Evolutionary conservation across 1,140 invertebrate species (phyloP).

Genomic region (Choristoneura fumiferana): DNA sequence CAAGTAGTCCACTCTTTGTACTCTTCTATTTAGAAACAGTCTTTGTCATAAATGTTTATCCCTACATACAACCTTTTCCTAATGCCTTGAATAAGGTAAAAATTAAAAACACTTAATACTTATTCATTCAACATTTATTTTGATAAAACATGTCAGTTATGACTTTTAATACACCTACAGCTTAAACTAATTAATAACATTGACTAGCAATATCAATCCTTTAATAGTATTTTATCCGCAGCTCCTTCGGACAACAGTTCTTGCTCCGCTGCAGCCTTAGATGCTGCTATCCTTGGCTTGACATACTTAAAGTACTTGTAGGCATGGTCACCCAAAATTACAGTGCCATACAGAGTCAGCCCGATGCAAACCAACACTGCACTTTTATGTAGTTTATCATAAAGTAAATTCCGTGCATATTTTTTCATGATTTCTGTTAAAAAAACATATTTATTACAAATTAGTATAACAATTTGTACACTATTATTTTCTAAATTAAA

Average conservation of each 20-base stretch:
- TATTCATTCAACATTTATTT: background rate
- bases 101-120: no score
- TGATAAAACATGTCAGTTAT: background rate
- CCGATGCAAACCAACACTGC: slow-evolving; percentile 75
- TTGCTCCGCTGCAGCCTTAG: slow-evolving; percentile 64
- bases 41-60: no score
- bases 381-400: slow-evolving; percentile 76
- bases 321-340: slow-evolving; percentile 65
- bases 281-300: slow-evolving; percentile 62
- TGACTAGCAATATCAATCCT: slow-evolving; percentile 1
- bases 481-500: no score
- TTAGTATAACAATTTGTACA: no score
- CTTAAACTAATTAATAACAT: slow-evolving; percentile 3
- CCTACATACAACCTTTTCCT: no score
- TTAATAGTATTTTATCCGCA: slow-evolving; percentile 58
- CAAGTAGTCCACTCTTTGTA: no score
- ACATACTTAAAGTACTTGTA: slow-evolving; percentile 74
- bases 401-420: slow-evolving; percentile 58
- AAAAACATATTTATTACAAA: background rate
- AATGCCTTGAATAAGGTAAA: no score
- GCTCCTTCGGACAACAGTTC: slow-evolving; percentile 75
- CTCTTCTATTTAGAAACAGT: no score
- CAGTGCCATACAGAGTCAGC: slow-evolving; percentile 71
- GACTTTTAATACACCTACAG: background rate
- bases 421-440: slow-evolving; percentile 72